Percentiles rank a stretch among this genome's conserved stretches.
phyloP scores from a whole-genome alignment of 2,113 vertebrate species.

The Microtus ochrogaster region DNA sequence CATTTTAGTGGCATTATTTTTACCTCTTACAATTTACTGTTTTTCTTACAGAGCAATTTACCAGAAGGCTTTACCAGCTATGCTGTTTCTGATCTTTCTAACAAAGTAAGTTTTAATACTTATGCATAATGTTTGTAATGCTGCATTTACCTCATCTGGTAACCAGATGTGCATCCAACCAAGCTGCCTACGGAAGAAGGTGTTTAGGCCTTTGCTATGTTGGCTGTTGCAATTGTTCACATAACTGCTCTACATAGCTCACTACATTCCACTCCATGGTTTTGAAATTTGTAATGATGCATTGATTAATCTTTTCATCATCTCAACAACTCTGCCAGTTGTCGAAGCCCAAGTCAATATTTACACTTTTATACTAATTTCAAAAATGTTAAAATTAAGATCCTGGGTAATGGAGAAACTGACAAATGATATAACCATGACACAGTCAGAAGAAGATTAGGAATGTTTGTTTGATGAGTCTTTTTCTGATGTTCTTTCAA shows the following conservation, averaged over 20 bases:
- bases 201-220: background rate
- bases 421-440: background rate
- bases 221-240: conserved; percentile 43
- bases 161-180: conserved; percentile 61
- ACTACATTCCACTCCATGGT: background rate
- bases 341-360: background rate
- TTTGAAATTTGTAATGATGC: background rate
- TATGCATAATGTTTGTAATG: background rate
- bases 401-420: background rate
- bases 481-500: background rate
- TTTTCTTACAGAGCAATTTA: background rate
- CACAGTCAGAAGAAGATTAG: background rate
- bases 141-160: conserved; percentile 58
- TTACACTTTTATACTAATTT: background rate
- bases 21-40: background rate
- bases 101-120: conserved; percentile 24
- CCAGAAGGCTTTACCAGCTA: background rate
- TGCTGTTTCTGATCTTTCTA: conserved; percentile 34
- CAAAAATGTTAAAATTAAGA: conserved; percentile 1
- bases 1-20: background rate
- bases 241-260: background rate
- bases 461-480: background rate
- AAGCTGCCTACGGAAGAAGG: background rate
- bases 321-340: background rate
- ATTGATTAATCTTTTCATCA: conserved; percentile 41